Evolutionary conservation across 1,140 invertebrate genomes (phyloP).

Genomic region (Rhynchophorus ferrugineus): DNA sequence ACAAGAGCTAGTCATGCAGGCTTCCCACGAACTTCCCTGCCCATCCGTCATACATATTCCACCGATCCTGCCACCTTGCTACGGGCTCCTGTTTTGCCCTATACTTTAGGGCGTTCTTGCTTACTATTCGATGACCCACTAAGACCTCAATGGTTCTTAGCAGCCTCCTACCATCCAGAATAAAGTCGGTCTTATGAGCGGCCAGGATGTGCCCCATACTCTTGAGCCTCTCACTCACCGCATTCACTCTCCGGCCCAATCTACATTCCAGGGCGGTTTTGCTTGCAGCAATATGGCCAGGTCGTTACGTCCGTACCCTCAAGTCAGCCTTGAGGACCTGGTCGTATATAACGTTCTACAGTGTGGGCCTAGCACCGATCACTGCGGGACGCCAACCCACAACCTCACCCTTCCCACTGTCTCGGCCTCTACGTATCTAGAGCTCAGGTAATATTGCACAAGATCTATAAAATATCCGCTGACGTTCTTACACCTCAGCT

Average conservation of each 20-base stretch:
- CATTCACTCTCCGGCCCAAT: too few species aligned
- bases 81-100: too few species aligned
- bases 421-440: slow-evolving; percentile 5
- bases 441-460: slow-evolving; percentile 9
- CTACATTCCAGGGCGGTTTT: slow-evolving; percentile 5
- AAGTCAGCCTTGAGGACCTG: slow-evolving; percentile 23
- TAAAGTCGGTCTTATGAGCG: slow-evolving; percentile 16
- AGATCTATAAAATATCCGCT: slow-evolving; percentile 6
- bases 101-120: too few species aligned
- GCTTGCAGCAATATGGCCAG: slow-evolving; percentile 18
- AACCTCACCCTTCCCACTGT: not conserved
- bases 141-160: too few species aligned
- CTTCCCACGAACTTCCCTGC: too few species aligned
- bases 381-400: slow-evolving; percentile 33
- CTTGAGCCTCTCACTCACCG: not conserved
- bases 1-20: too few species aligned
- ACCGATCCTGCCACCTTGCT: too few species aligned
- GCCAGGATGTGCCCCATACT: slow-evolving; percentile 6
- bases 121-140: too few species aligned
- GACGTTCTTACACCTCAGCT: slow-evolving; percentile 1
- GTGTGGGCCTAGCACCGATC: slow-evolving; percentile 35
- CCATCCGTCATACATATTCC: too few species aligned
- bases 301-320: slow-evolving; percentile 23
- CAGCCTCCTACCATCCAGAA: slow-evolving; percentile 17
- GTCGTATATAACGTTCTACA: slow-evolving; percentile 36